Evolutionary conservation across 2,797 vertebrate genomes (phyloP).

Genomic region (Neosalanx taihuensis): DNA sequence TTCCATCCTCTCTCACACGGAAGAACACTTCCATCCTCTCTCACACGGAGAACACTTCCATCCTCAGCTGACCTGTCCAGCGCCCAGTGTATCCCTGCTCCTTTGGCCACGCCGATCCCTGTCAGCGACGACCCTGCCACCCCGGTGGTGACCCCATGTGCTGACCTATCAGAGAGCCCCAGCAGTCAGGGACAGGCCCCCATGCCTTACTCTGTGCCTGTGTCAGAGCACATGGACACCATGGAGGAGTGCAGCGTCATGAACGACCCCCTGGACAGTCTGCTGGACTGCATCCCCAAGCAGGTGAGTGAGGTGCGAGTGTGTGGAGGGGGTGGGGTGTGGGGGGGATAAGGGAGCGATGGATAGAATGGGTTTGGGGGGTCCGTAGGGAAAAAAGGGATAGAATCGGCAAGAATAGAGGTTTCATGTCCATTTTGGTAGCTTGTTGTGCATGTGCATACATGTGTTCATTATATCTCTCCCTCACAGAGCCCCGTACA

Average conservation of each 20-base stretch:
- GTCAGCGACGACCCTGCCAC: slow-evolving; percentile 78
- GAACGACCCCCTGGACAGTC: slow-evolving; percentile 79
- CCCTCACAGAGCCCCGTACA: slow-evolving; percentile 73
- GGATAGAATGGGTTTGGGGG: not conserved
- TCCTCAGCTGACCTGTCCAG: slow-evolving; percentile 68
- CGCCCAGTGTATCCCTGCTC: slow-evolving; percentile 82
- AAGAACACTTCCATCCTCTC: not conserved
- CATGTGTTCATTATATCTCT: not conserved
- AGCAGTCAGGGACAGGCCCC: slow-evolving; percentile 66
- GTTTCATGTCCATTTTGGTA: no score
- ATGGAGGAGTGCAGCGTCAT: slow-evolving; percentile 84
- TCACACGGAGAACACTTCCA: not conserved
- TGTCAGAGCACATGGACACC: slow-evolving; percentile 81
- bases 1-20: not conserved
- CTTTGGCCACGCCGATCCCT: slow-evolving; percentile 77
- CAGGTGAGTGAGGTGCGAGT: slow-evolving; percentile 72
- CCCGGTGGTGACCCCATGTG: slow-evolving; percentile 67
- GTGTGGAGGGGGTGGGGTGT: no score
- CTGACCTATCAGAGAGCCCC: slow-evolving; percentile 75
- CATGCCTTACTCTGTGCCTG: slow-evolving; percentile 79
- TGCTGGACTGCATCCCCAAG: slow-evolving; percentile 84
- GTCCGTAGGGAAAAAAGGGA: not conserved
- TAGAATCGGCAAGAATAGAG: no score
- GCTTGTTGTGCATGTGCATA: not conserved
- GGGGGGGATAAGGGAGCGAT: not conserved